Percentiles rank a stretch among this genome's conserved stretches.
Evolutionary conservation across 30 jellyfish, hydroid and myxozoan species (phyloP).

Genomic region (Clytia hemisphaerica): DNA sequence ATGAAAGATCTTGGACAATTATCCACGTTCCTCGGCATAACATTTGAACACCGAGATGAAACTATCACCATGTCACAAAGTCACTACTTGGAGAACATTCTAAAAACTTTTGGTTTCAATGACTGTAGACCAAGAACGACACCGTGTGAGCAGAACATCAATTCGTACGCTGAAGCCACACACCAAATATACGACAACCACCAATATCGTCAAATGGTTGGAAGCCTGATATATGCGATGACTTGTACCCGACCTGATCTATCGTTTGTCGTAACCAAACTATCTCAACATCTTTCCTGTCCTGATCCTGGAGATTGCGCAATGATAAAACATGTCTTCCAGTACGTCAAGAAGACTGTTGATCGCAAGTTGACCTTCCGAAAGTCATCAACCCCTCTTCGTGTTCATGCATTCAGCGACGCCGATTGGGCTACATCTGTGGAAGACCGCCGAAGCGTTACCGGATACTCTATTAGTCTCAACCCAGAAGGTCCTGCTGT

Average conservation of each 20-base stretch:
- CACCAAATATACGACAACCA: slow-evolving; percentile 3
- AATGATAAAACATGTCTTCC: slow-evolving; percentile 30
- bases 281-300: slow-evolving; percentile 5
- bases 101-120: slow-evolving; percentile 1
- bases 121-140: slow-evolving; percentile 31
- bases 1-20: slow-evolving; percentile 38
- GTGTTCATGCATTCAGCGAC: slow-evolving; percentile 27
- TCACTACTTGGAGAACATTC: neutral
- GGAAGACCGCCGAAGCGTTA: slow-evolving; percentile 31
- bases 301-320: slow-evolving; percentile 7
- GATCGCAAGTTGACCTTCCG: slow-evolving; percentile 13
- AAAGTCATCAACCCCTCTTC: slow-evolving; percentile 7
- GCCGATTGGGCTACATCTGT: slow-evolving; percentile 47
- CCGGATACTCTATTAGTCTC: slow-evolving; percentile 38
- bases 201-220: slow-evolving; percentile 3
- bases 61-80: slow-evolving; percentile 9
- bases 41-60: neutral
- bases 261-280: slow-evolving; percentile 11
- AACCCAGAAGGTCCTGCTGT: slow-evolving; percentile 14
- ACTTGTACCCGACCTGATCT: slow-evolving; percentile 29
- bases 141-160: slow-evolving; percentile 28
- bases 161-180: slow-evolving; percentile 13
- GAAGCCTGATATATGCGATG: slow-evolving; percentile 35
- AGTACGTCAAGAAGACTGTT: slow-evolving; percentile 24
- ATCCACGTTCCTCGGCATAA: slow-evolving; percentile 35